These are phyloP conservation scores for Leucophora obtusa DNA, from an alignment of 2,888 invertebrate genomes.

Conservation along the genomic window DNA sequence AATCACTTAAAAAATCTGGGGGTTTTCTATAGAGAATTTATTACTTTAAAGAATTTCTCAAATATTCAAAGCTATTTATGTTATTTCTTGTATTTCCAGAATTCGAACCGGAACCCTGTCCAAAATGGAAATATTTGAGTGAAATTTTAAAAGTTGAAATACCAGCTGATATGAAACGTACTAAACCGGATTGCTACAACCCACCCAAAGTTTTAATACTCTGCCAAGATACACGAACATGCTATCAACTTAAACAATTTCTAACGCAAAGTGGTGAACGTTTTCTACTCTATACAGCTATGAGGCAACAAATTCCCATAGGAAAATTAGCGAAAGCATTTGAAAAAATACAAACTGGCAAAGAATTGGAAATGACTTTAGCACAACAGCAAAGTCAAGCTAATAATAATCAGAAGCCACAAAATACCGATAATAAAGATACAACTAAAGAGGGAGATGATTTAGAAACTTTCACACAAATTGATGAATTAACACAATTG, in stretches of 20 bases:
- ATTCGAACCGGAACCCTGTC: constrained; percentile 89
- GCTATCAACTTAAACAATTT: constrained; percentile 87
- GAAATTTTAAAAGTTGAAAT: constrained; percentile 91
- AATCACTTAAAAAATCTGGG: too few species aligned
- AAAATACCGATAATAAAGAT: constrained; percentile 24
- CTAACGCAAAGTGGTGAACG: constrained; percentile 83
- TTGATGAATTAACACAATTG: constrained; percentile 73
- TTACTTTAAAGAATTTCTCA: too few species aligned
- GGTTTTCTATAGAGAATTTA: too few species aligned
- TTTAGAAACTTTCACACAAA: constrained; percentile 49
- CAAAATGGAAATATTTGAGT: constrained; percentile 92
- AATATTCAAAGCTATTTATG: too few species aligned
- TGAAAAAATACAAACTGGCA: constrained; percentile 75
- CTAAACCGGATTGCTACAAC: constrained; percentile 68
- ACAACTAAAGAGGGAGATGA: constrained; percentile 29
- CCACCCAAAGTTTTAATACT: constrained; percentile 88
- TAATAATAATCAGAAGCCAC: constrained; percentile 18
- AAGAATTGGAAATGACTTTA: constrained; percentile 54
- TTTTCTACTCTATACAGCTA: constrained; percentile 83
- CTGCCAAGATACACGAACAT: constrained; percentile 90
- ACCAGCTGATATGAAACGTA: constrained; percentile 83
- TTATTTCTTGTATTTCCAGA: constrained; percentile 78
- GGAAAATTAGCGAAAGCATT: constrained; percentile 81
- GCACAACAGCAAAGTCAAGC: constrained; percentile 46
- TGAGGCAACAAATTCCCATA: constrained; percentile 81